Conservation (phyloP, 2,888 invertebrate genomes). For the Esperia sulphurella region DNA sequence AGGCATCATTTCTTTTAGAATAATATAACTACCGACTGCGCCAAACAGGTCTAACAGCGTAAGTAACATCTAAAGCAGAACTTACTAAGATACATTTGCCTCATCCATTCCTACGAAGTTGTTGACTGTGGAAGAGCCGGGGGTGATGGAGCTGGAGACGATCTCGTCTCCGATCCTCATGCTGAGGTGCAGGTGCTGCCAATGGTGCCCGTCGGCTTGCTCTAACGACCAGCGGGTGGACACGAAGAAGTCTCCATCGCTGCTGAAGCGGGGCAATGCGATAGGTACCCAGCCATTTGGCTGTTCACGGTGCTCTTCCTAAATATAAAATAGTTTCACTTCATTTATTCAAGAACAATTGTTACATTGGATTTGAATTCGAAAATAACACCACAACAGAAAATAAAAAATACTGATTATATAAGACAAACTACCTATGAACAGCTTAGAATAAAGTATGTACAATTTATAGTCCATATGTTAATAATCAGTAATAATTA, state of each 20-base stretch:
- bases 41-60: too few relatives aligned
- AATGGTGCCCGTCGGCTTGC: constrained; percentile 64
- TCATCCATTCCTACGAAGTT: constrained; percentile 77
- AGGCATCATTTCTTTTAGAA: too few relatives aligned
- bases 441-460: too few relatives aligned
- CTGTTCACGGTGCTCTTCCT: constrained; percentile 76
- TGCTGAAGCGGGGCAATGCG: constrained; percentile 76
- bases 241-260: constrained; percentile 59
- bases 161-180: constrained; percentile 45
- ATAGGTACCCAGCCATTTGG: constrained; percentile 85
- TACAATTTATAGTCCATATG: too few relatives aligned
- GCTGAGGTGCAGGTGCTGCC: constrained; percentile 69
- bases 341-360: too few relatives aligned
- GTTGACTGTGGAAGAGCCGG: constrained; percentile 81
- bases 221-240: constrained; percentile 59
- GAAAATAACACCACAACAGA: too few relatives aligned
- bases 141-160: constrained; percentile 63
- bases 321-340: background rate
- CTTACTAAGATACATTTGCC: constrained; percentile 52
- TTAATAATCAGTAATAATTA: too few relatives aligned
- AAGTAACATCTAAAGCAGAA: constrained; percentile 11
- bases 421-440: too few relatives aligned
- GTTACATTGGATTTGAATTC: too few relatives aligned
- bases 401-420: too few relatives aligned
- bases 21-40: too few relatives aligned